These are phyloP conservation scores for Brachionus calyciflorus DNA, from an alignment of 1,140 invertebrate species.

Conservation along the genomic window DNA sequence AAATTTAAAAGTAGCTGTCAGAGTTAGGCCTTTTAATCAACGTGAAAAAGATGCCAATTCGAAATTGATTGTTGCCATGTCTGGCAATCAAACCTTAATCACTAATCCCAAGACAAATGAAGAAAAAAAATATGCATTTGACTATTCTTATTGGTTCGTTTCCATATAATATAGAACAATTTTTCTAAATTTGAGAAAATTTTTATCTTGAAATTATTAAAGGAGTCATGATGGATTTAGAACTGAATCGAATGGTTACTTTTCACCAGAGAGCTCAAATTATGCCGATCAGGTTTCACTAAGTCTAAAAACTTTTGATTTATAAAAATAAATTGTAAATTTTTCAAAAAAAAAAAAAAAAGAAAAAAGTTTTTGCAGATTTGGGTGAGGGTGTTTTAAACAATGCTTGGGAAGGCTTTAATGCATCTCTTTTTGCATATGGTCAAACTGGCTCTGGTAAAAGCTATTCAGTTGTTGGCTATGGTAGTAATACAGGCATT, in stretches of 20 bases:
- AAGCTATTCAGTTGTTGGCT: constrained; percentile 69
- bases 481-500: constrained; percentile 72
- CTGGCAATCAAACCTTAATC: constrained; percentile 63
- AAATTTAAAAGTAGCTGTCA: constrained; percentile 65
- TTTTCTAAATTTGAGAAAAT: neutral
- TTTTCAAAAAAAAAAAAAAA: constrained; percentile 51
- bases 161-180: constrained; percentile 48
- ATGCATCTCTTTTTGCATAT: constrained; percentile 67
- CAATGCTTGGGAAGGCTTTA: constrained; percentile 68
- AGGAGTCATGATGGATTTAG: constrained; percentile 64
- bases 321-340: no score
- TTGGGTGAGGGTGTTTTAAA: constrained; percentile 64
- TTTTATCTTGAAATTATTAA: no score
- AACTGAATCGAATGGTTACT: constrained; percentile 62
- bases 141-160: constrained; percentile 66
- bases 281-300: constrained; percentile 48
- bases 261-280: constrained; percentile 55
- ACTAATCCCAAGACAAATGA: constrained; percentile 61
- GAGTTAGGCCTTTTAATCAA: constrained; percentile 67
- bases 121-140: constrained; percentile 65
- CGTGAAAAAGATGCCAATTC: constrained; percentile 64
- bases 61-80: constrained; percentile 64
- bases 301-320: no score
- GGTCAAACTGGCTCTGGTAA: constrained; percentile 69
- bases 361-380: constrained; percentile 65